These are phyloP conservation scores for Pyralis farinalis DNA, from an alignment of 2,888 invertebrate genomes.

Conservation along the genomic window DNA sequence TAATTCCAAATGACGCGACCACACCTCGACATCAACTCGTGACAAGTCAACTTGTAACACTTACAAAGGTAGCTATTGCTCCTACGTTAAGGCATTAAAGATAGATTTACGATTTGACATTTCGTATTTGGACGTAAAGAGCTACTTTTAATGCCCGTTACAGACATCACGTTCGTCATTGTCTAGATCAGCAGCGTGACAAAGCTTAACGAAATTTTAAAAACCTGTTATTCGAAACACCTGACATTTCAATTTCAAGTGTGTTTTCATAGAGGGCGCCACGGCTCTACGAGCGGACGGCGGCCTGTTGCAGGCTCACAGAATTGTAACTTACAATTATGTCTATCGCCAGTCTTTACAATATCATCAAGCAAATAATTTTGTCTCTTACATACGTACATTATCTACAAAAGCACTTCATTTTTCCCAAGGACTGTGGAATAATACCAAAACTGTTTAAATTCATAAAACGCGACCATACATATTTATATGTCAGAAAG, in stretches of 20 bases:
- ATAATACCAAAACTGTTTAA: constrained; percentile 4
- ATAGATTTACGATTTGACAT: constrained; percentile 36
- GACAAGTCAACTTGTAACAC: constrained; percentile 50
- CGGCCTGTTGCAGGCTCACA: neutral
- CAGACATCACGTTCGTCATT: constrained; percentile 32
- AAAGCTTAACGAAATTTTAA: constrained; percentile 34
- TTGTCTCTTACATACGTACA: constrained; percentile 21
- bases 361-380: constrained; percentile 22
- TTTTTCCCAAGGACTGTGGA: constrained; percentile 4
- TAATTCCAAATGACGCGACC: constrained; percentile 12
- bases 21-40: constrained; percentile 42
- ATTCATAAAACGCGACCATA: neutral
- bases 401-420: constrained; percentile 27
- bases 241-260: constrained; percentile 26
- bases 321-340: constrained; percentile 4
- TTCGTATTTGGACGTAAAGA: constrained; percentile 39
- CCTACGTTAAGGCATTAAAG: constrained; percentile 55
- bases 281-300: no score
- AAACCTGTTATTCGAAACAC: constrained; percentile 40
- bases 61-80: constrained; percentile 53
- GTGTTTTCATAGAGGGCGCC: constrained; percentile 2
- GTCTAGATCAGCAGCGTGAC: constrained; percentile 35
- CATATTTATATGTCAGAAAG: neutral
- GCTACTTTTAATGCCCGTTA: constrained; percentile 43
- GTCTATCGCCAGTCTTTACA: constrained; percentile 24